Percentiles rank a stretch among this genome's conserved stretches.
Conservation (phyloP, 2,888 invertebrate genomes). For the Plebejus melissa region DNA sequence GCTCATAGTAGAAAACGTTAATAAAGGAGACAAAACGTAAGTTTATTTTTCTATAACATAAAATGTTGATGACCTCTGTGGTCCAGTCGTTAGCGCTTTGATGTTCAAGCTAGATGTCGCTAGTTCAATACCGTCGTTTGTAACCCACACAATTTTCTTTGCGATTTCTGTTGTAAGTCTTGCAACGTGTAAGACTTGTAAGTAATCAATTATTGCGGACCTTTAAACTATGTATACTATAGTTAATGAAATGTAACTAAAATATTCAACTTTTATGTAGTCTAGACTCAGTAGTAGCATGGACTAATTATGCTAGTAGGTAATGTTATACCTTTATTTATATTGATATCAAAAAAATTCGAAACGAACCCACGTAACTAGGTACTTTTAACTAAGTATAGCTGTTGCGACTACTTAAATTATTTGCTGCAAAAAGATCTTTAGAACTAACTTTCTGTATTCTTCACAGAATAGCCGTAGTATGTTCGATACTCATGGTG, state of each 20-base stretch:
- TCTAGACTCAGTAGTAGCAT: too few species aligned
- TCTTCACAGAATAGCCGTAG: conserved; percentile 52
- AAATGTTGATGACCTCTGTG: background rate
- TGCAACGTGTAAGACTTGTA: background rate
- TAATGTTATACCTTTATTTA: too few species aligned
- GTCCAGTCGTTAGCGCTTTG: background rate
- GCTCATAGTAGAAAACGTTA: conserved; percentile 81
- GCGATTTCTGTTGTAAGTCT: too few species aligned
- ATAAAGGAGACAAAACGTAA: conserved; percentile 77
- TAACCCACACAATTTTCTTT: too few species aligned
- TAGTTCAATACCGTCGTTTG: background rate
- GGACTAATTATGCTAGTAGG: too few species aligned
- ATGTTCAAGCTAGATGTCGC: background rate
- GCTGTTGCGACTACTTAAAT: background rate
- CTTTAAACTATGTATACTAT: background rate
- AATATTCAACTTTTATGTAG: too few species aligned
- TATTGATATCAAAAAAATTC: too few species aligned
- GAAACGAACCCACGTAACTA: too few species aligned
- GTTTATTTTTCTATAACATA: conserved; percentile 40
- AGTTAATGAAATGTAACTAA: too few species aligned
- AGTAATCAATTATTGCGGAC: background rate
- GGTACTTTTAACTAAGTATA: too few species aligned
- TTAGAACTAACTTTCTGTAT: conserved; percentile 23
- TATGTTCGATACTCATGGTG: conserved; percentile 58
- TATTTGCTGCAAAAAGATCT: background rate